Evolutionary conservation across 1,140 invertebrate species (phyloP).

Genomic region (Anoplophora glabripennis): DNA sequence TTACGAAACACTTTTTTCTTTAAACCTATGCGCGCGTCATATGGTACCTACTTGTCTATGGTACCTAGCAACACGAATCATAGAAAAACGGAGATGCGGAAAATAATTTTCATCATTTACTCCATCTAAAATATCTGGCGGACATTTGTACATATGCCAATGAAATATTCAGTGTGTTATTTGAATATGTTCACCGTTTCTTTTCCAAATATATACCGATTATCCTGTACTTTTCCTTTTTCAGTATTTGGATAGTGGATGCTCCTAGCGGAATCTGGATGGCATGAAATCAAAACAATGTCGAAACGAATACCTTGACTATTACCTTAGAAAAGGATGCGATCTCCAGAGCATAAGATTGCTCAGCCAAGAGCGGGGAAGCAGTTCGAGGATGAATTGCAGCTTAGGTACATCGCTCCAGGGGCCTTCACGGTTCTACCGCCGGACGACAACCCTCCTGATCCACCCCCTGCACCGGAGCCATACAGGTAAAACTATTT

Average conservation of each 20-base stretch:
- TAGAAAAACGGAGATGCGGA: no score
- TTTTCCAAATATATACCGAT: no score
- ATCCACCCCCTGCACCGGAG: conserved; percentile 39
- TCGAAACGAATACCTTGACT: conserved; percentile 8
- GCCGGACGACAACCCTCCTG: conserved; percentile 35
- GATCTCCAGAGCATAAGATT: conserved; percentile 7
- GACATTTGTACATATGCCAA: not conserved
- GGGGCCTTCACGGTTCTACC: conserved; percentile 46
- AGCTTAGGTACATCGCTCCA: conserved; percentile 40
- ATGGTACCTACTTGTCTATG: no score
- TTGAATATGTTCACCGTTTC: not conserved
- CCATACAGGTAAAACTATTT: conserved; percentile 38
- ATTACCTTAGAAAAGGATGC: conserved; percentile 7
- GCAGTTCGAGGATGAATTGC: conserved; percentile 27
- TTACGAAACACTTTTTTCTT: no score
- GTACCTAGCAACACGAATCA: no score
- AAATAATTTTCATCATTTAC: no score
- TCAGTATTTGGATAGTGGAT: no score
- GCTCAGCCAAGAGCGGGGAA: conserved; percentile 13
- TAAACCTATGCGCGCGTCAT: no score
- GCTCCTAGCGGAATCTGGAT: not conserved
- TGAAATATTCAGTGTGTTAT: not conserved
- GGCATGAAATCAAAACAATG: conserved; percentile 12
- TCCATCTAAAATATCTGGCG: no score
- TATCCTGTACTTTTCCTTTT: no score